Evolutionary conservation across 2,797 vertebrate genomes (phyloP).

Genomic region (Erithacus rubecula): DNA sequence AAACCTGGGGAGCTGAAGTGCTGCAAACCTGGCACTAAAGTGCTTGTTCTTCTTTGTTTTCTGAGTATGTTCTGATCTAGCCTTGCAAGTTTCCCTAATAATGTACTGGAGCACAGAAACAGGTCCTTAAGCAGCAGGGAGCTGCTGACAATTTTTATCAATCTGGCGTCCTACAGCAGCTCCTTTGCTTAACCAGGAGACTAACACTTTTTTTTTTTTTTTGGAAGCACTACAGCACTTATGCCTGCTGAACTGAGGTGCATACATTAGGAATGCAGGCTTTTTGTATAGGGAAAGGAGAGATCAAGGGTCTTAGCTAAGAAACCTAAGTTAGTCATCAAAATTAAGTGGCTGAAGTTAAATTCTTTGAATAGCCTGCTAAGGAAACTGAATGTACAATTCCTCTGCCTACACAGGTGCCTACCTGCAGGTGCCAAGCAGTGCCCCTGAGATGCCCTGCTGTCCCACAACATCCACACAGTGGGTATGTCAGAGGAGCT

Average conservation of each 20-base stretch:
- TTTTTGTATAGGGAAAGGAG: background rate
- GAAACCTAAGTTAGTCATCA: background rate
- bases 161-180: background rate
- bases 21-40: background rate
- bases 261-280: background rate
- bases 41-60: conserved; percentile 21
- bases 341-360: background rate
- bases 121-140: background rate
- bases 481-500: background rate
- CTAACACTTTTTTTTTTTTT: background rate
- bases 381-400: background rate
- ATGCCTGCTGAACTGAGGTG: background rate
- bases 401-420: background rate
- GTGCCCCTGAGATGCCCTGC: background rate
- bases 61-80: background rate
- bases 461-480: rapidly evolving
- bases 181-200: background rate
- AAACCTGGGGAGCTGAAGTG: background rate
- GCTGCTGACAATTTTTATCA: background rate
- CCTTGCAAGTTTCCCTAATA: background rate
- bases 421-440: background rate
- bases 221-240: background rate
- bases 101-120: background rate
- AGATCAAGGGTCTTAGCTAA: background rate
- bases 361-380: background rate